Conservation (phyloP, 2,888 invertebrate species). For the Nemurella pictetii region DNA sequence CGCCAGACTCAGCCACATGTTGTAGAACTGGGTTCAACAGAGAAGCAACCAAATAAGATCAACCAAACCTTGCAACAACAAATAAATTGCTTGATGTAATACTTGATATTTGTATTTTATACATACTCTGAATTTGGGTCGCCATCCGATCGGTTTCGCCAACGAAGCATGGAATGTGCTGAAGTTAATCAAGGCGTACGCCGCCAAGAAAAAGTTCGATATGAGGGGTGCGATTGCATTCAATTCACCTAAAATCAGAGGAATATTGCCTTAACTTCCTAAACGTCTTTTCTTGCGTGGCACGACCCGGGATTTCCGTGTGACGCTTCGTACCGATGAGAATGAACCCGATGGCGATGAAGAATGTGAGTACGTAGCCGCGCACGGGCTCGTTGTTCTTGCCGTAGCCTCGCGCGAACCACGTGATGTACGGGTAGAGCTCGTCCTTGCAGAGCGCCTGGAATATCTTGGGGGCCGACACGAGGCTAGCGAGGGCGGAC, state of each 20-base stretch:
- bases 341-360: slow-evolving; percentile 84
- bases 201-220: slow-evolving; percentile 92
- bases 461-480: slow-evolving; percentile 93
- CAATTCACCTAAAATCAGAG: slow-evolving; percentile 70
- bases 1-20: slow-evolving; percentile 90
- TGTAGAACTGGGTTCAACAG: slow-evolving; percentile 77
- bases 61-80: too few species aligned
- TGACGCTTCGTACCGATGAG: slow-evolving; percentile 76
- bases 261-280: too few species aligned
- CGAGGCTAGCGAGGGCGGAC: slow-evolving; percentile 92
- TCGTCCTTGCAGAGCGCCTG: slow-evolving; percentile 94
- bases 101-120: not conserved
- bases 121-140: slow-evolving; percentile 81
- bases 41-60: too few species aligned
- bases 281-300: too few species aligned
- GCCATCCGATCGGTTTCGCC: slow-evolving; percentile 85
- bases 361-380: slow-evolving; percentile 89
- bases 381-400: slow-evolving; percentile 81
- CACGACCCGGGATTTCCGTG: too few species aligned
- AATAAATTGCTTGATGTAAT: too few species aligned
- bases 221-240: slow-evolving; percentile 90
- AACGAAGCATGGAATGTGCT: slow-evolving; percentile 93
- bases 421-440: slow-evolving; percentile 86
- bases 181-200: slow-evolving; percentile 91
- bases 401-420: slow-evolving; percentile 88